Evolutionary conservation across 2,797 vertebrate genomes (phyloP).

Genomic region (Lacerta bilineata): DNA sequence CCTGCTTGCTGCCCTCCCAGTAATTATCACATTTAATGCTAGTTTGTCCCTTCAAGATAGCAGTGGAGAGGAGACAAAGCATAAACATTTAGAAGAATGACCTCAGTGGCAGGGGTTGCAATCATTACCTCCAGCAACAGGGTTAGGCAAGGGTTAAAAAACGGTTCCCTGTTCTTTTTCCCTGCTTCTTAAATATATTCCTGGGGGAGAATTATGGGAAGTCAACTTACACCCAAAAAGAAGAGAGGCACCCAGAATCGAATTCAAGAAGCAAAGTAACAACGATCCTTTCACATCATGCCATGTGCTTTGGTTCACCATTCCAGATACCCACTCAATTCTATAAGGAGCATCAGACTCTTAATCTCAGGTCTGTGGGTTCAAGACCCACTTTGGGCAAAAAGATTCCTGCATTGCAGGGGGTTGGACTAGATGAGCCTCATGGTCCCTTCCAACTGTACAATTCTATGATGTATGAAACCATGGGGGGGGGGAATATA

Average conservation of each 20-base stretch:
- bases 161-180: not conserved
- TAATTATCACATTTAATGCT: not conserved
- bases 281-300: accelerated
- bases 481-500: too few relatives aligned
- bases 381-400: too few relatives aligned
- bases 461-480: too few relatives aligned
- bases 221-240: not conserved
- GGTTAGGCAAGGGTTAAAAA: not conserved
- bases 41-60: too few relatives aligned
- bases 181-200: not conserved
- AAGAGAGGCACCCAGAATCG: not conserved
- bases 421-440: too few relatives aligned
- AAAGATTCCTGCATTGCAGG: too few relatives aligned
- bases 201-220: not conserved
- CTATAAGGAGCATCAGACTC: not conserved
- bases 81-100: not conserved
- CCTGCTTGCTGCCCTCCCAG: not conserved
- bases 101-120: not conserved
- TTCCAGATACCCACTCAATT: not conserved
- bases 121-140: not conserved
- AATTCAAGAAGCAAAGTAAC: not conserved
- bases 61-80: not conserved
- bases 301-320: not conserved
- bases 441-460: too few relatives aligned
- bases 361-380: too few relatives aligned